These are phyloP conservation scores for Otolemur garnettii DNA, from an alignment of 2,113 vertebrate genomes.

Conservation along the genomic window DNA sequence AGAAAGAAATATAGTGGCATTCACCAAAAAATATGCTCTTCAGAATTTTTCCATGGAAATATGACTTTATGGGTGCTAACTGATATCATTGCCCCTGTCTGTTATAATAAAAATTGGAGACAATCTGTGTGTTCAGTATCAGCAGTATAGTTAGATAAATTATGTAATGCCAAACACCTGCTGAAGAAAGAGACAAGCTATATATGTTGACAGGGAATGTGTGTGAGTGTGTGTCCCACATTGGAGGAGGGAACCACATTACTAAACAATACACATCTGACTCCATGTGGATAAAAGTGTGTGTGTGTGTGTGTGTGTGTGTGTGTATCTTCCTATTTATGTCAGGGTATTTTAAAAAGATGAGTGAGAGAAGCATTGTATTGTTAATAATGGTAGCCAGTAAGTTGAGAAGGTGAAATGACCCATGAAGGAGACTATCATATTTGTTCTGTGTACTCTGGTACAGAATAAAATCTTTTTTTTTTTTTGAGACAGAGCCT, in stretches of 20 bases:
- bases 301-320: neutral
- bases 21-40: neutral
- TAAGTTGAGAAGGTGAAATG: neutral
- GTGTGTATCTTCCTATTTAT: neutral
- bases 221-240: neutral
- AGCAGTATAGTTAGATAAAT: neutral
- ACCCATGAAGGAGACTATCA: neutral
- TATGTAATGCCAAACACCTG: neutral
- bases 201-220: neutral
- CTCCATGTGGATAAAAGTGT: neutral
- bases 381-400: neutral
- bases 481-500: no score
- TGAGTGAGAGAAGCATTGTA: neutral
- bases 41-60: neutral
- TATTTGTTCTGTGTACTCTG: neutral
- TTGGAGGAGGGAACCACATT: no score
- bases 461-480: neutral
- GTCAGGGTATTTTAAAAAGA: neutral
- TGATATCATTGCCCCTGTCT: neutral
- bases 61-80: neutral
- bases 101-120: conserved; percentile 3
- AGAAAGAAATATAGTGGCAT: neutral
- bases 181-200: neutral
- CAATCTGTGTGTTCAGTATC: neutral
- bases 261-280: neutral